phyloP scores from a whole-genome alignment of 2,888 invertebrate genomes.

The Nezara viridula region DNA sequence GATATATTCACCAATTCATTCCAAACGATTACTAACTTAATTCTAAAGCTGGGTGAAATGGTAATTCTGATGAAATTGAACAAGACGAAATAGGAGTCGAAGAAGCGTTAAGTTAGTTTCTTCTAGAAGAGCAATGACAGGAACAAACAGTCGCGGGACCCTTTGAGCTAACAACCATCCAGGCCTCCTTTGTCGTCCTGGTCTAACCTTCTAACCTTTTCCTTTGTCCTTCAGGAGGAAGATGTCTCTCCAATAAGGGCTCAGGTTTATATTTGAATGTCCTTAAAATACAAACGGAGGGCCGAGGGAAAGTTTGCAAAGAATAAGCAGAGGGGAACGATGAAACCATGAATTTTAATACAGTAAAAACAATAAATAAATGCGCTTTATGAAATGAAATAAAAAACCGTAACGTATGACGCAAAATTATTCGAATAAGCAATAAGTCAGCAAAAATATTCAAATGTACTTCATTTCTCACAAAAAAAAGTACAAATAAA shows the following conservation, averaged over 20 bases:
- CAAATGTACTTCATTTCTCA: too few relatives aligned
- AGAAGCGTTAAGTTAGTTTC: neutral
- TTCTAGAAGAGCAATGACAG: neutral
- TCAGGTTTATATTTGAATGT: too few relatives aligned
- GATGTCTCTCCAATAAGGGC: neutral
- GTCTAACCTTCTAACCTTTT: neutral
- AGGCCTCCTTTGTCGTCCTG: neutral
- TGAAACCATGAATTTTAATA: too few relatives aligned
- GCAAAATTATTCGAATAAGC: too few relatives aligned
- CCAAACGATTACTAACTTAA: neutral
- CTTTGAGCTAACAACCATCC: slow-evolving; percentile 31
- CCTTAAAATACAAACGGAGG: too few relatives aligned
- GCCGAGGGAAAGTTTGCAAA: too few relatives aligned
- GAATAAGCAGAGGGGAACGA: too few relatives aligned
- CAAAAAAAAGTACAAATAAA: too few relatives aligned
- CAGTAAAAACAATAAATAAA: too few relatives aligned
- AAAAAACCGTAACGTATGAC: too few relatives aligned
- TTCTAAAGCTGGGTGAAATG: neutral
- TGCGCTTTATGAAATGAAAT: too few relatives aligned
- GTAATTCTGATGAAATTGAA: neutral
- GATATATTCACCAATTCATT: neutral
- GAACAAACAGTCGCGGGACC: neutral
- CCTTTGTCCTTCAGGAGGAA: neutral
- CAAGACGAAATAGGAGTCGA: neutral
- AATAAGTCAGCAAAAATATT: too few relatives aligned